Evolutionary conservation across 1,140 invertebrate species (phyloP), one percentile per base, ranked within the genome.

Genomic region (Drosophila serrata): DNA sequence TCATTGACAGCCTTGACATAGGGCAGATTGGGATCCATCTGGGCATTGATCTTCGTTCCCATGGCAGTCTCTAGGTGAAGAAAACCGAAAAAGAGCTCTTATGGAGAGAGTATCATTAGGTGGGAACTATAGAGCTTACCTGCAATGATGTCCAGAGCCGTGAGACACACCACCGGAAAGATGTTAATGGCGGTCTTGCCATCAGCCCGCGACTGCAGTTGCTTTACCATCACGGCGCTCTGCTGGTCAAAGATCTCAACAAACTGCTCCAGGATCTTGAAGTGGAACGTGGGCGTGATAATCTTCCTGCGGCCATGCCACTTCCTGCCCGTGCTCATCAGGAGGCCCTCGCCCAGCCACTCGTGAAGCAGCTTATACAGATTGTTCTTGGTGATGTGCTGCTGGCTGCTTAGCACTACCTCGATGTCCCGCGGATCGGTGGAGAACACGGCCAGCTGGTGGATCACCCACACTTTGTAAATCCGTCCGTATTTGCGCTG

Each of bases 251-350:
- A 97, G 19, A 96, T 93, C 8, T 94, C 93, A 0, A 96, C 68
- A 91, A 97, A 97, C 70, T 96, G 93, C 58, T 97, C 94, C 27
- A 97, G 92, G 56, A 97, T 97, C 81, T 96, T 95, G 88, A 97
- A 97, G 92, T 98, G 97, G 85, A 98, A 98, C 3, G 97, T 95
- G 12, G 97, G 97, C 1, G 97, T 97, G 27, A 97, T 87, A 22
- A 91, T 91, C 59, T 90, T 92, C 5, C 90, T 55, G 6, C 90
- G 70, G 1, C 72, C 42, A 51, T 82, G 75, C 88, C 90, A 91
- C 43, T 91, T 91, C 15, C 59, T 67, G 13, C 85, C 90, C n/a
- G 85, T 88, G 53, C 91, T 93, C 57, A 93, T 87, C 17, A 93
- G 75, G 24, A 94, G 73, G 2, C 93, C 93, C n/a, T 86, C 88